phyloP scores from a whole-genome alignment of 2,888 invertebrate genomes.

The Pterostichus niger region DNA sequence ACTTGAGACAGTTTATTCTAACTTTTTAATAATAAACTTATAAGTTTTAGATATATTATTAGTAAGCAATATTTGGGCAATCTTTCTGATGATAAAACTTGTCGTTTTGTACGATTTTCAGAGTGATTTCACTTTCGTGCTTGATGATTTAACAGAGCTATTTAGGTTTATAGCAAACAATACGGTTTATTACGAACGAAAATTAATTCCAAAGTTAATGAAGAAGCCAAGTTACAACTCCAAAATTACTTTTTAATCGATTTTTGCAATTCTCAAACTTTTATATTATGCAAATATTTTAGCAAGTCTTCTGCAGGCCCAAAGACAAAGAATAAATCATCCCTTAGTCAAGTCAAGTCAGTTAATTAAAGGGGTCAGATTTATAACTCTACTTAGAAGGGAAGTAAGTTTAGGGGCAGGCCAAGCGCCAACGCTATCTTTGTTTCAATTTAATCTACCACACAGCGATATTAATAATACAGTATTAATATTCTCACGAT shows the following conservation, averaged over 20 bases:
- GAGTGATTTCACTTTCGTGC: too few species aligned
- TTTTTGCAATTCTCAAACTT: conserved; percentile 57
- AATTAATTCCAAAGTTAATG: conserved; percentile 51
- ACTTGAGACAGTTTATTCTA: too few species aligned
- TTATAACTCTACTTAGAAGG: conserved; percentile 21
- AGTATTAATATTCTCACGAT: conserved; percentile 10
- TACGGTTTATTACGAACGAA: conserved; percentile 26
- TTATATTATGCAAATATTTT: conserved; percentile 63
- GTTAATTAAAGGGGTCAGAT: conserved; percentile 60
- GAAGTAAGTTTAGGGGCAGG: conserved; percentile 9
- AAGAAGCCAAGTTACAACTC: conserved; percentile 49
- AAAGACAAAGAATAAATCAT: conserved; percentile 63
- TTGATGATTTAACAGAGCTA: conserved; percentile 28
- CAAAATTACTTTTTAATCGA: conserved; percentile 60
- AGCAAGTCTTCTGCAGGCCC: conserved; percentile 24
- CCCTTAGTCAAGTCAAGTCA: conserved; percentile 10
- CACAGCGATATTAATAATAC: background rate
- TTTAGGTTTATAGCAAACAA: conserved; percentile 39
- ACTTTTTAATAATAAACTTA: too few species aligned
- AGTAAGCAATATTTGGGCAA: too few species aligned
- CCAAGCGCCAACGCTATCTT: background rate
- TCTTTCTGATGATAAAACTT: too few species aligned
- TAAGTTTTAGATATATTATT: too few species aligned
- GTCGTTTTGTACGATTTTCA: too few species aligned
- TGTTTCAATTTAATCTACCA: background rate